Base-by-base conservation (phyloP, 2,888 invertebrate species). In the Therioaphis trifolii region DNA sequence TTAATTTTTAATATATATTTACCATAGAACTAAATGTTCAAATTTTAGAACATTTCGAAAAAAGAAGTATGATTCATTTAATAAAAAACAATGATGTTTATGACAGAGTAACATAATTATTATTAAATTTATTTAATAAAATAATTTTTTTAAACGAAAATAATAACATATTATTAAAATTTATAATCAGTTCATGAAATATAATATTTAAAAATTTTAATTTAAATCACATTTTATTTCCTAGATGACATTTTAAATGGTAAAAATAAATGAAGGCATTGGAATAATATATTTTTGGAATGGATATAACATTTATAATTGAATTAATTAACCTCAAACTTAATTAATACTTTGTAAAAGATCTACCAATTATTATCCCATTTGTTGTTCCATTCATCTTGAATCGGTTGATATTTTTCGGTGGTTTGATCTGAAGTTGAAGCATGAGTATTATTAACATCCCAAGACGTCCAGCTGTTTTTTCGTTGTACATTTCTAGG, bases 351-450 rank as follows among this genome's bases (percentile, higher is more conserved):
- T 18, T 72, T 58, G 9, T 55, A n/a, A 4, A n/a, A 71, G 11
- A 29, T 61, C 71, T 80, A 80, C 80, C 80, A 80, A 35, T 80
- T 80, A 24, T 80, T 80, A 61, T 80, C 80, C 80, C 80, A 79
- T 61, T 79, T 79, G 11, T 79, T 69, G 24, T 79, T 69, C 79
- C 79, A 80, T 4, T 80, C 72, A 18, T 80, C 80, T 49, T 80
- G 46, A 63, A 80, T 80, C 27, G 80, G 80, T 72, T 80, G 80
- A 72, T 80, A 80, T 80, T 80, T 80, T 72, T 80, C 80, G 24
- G 80, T 72, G 49, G 72, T 72, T 80, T 80, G 80, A 80, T 80
- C 71, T 18, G 80, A 72, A 29, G 71, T 61, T 9, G 80, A 29
- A 43, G 79, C 46, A 21, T 80, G 80, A 27, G 80, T 61, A 29